Evolutionary conservation across 2,113 vertebrate species (phyloP).

Genomic region (Xenopus borealis): DNA sequence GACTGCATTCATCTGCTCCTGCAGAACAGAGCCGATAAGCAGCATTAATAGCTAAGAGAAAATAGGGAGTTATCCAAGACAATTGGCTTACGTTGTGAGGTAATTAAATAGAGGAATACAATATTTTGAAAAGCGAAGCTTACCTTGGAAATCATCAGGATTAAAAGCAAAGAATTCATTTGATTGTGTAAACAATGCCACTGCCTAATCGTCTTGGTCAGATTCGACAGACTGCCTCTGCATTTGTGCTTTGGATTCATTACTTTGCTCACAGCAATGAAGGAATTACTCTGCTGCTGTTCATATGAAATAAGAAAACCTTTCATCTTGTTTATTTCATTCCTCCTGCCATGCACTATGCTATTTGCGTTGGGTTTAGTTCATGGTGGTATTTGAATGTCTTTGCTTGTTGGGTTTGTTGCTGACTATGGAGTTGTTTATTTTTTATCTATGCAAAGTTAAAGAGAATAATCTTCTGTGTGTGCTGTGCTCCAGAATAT

Average conservation of each 20-base stretch:
- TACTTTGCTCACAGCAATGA: conserved; percentile 47
- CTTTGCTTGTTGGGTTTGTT: too few species aligned
- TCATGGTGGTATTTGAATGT: too few species aligned
- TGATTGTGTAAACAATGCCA: conserved; percentile 46
- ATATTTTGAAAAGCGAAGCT: conserved; percentile 8
- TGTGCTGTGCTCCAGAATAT: too few species aligned
- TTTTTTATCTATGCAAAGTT: too few species aligned
- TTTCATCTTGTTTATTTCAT: too few species aligned
- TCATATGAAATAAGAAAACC: conserved; percentile 10
- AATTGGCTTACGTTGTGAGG: conserved; percentile 34
- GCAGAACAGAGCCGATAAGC: conserved; percentile 31
- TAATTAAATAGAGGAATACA: conserved; percentile 31
- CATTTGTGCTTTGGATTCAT: conserved; percentile 47
- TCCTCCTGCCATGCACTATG: conserved; percentile 1
- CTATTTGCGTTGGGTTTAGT: conserved; percentile 6
- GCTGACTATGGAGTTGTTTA: too few species aligned
- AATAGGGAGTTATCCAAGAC: conserved; percentile 20
- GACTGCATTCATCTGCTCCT: conserved; percentile 24
- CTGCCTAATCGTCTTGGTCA: conserved; percentile 53
- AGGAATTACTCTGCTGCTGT: conserved; percentile 47
- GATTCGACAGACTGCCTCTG: conserved; percentile 49
- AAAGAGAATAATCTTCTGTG: too few species aligned
- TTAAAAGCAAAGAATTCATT: conserved; percentile 32
- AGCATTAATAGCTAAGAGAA: conserved; percentile 29
- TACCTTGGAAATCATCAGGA: conserved; percentile 33